Evolutionary conservation across 2,797 vertebrate genomes (phyloP).

Genomic region (Myripristis murdjan): DNA sequence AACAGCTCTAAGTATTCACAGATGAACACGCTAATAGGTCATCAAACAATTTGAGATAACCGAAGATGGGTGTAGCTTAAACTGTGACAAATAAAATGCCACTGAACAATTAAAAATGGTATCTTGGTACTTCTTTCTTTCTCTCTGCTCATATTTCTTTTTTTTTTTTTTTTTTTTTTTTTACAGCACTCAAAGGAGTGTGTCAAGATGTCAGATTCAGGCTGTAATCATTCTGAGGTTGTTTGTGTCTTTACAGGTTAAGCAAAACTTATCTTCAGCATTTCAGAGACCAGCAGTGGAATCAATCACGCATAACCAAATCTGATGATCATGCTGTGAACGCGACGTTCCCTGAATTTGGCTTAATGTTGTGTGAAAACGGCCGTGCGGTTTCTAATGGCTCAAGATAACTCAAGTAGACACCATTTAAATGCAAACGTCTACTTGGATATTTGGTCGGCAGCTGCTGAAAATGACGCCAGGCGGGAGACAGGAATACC

Average conservation of each 20-base stretch:
- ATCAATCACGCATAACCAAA: constrained; percentile 33
- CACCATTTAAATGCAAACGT: constrained; percentile 65
- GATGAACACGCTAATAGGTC: too few species aligned
- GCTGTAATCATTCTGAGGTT: neutral
- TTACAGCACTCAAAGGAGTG: too few species aligned
- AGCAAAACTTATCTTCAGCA: constrained; percentile 20
- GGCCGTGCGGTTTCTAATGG: constrained; percentile 51
- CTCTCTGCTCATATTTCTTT: too few species aligned
- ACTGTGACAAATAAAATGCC: too few species aligned
- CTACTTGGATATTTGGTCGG: constrained; percentile 59
- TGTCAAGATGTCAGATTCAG: neutral
- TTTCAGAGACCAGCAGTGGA: constrained; percentile 24
- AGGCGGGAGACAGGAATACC: constrained; percentile 56
- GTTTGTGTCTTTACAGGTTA: neutral
- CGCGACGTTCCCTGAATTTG: constrained; percentile 48
- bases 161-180: too few species aligned
- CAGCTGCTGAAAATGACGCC: constrained; percentile 67
- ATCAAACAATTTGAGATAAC: too few species aligned
- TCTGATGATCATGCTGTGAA: constrained; percentile 29
- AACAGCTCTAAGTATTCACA: too few species aligned
- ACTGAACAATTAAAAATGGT: too few species aligned
- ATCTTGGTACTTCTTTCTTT: neutral
- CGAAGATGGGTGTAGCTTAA: too few species aligned
- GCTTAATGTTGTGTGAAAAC: constrained; percentile 70
- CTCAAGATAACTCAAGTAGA: constrained; percentile 69